Base-by-base conservation (phyloP, 2,797 vertebrate species). In the Hemibagrus guttatus region DNA sequence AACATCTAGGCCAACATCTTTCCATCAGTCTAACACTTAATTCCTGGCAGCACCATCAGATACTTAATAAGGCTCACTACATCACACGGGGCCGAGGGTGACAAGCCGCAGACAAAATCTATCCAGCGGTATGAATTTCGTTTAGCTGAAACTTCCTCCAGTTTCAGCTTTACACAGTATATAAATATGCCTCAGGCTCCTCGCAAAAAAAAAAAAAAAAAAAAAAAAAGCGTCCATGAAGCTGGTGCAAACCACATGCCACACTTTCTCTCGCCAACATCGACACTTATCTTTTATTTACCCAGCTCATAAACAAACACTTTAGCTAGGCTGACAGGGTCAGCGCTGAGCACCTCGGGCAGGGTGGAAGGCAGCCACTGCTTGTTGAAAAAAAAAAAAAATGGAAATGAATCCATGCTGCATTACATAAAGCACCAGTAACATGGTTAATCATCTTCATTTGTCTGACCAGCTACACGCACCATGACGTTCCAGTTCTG, bases 261-360 rank as follows among this genome's bases (percentile, higher is more conserved):
- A 74, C 68, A 71, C 68, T 81, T 78, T 88, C 46, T 46, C 46
- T 61, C 19, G 9, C 85, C 64, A 56, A 3, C 58, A 63, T 23
- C 58, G 59, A 42, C 26, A 26, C 39, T 89, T 91, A 90, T 91
- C 81, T 88, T 88, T 91, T 85, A 91, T 95, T 91, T 87, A 91
- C 88, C 91, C 84, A 35, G 52, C 86, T 90, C 87, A 87, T 88
- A 87, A 90, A 91, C 89, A 89, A 84, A 88, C 88, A 81, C 85
- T 90, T 85, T 26, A 78, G 89, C 90, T 90, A 35, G 39, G 63
- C 12, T 88, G 87, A 89, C 83, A 86, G 46, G 87, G 87, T 87
- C 90, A 90, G 78, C 63, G 83, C 3, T 46, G 58, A 81, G 74
- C 14, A 23, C 59, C 84, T 88, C 54, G 17, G 66, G 84, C 85